A percentile compares a stretch with the other conserved stretches of the same genome.
Evolutionary conservation across 2,888 invertebrate species (phyloP).

Genomic region (Byasa hedistus): DNA sequence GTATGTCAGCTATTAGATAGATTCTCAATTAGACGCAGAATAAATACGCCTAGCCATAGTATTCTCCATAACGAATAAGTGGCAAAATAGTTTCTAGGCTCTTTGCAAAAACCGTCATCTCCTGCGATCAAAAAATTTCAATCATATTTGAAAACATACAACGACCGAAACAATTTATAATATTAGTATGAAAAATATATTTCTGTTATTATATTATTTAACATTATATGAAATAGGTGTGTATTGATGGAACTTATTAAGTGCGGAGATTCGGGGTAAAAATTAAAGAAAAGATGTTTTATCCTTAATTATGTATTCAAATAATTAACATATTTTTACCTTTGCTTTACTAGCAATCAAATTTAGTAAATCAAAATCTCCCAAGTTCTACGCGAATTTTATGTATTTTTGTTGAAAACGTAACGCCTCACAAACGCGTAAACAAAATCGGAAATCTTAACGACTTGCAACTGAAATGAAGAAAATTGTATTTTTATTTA

Average conservation of each 20-base stretch:
- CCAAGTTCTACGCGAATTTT: slow-evolving; percentile 13
- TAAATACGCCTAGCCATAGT: background rate
- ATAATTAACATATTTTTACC: slow-evolving; percentile 18
- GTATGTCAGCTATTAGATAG: background rate
- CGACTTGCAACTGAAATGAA: slow-evolving; percentile 25
- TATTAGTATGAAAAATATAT: background rate
- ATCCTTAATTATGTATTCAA: slow-evolving; percentile 10
- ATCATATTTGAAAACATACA: slow-evolving; percentile 4
- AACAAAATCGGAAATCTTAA: slow-evolving; percentile 7
- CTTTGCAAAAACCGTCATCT: background rate
- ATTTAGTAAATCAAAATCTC: slow-evolving; percentile 2
- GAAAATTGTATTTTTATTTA: slow-evolving; percentile 18
- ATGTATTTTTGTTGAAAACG: background rate
- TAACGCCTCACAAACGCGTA: slow-evolving; percentile 11
- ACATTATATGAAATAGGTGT: too few species aligned
- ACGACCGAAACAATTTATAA: background rate
- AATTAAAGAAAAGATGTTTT: slow-evolving; percentile 18
- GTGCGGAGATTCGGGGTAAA: slow-evolving; percentile 1
- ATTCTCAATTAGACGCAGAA: background rate
- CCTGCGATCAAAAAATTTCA: slow-evolving; percentile 8
- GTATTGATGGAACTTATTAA: background rate
- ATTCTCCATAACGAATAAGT: background rate
- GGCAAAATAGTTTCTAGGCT: background rate
- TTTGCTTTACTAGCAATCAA: slow-evolving; percentile 8
- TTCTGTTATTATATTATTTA: background rate